These are phyloP conservation scores for Echeneis naucrates DNA, from an alignment of 2,797 vertebrate species.

Conservation along the genomic window DNA sequence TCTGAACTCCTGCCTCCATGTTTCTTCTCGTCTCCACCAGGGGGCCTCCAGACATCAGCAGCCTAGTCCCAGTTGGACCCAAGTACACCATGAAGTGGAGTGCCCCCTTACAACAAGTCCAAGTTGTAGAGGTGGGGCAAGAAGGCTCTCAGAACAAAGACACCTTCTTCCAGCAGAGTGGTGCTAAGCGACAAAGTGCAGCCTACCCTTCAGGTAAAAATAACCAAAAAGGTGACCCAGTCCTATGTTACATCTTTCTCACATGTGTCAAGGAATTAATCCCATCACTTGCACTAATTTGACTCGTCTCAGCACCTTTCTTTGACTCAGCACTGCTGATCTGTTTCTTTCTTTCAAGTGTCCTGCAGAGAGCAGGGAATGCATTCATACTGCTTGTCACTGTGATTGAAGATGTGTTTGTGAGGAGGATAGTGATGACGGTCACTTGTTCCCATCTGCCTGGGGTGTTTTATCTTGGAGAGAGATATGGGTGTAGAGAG, in stretches of 20 bases:
- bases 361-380: slow-evolving; percentile 53
- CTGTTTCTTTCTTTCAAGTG: slow-evolving; percentile 61
- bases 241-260: slow-evolving; percentile 8
- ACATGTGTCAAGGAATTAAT: slow-evolving; percentile 52
- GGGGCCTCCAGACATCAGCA: slow-evolving; percentile 93
- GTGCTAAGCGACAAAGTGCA: slow-evolving; percentile 73
- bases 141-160: slow-evolving; percentile 88
- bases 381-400: slow-evolving; percentile 68
- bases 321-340: slow-evolving; percentile 74
- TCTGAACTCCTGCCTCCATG: neutral
- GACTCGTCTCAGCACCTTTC: slow-evolving; percentile 40
- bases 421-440: slow-evolving; percentile 75
- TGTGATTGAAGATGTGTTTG: slow-evolving; percentile 80
- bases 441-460: slow-evolving; percentile 79
- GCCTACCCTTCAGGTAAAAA: slow-evolving; percentile 76
- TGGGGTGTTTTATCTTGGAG: slow-evolving; percentile 75
- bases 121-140: slow-evolving; percentile 95
- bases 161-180: slow-evolving; percentile 80
- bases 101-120: slow-evolving; percentile 91
- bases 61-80: slow-evolving; percentile 94
- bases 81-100: slow-evolving; percentile 97
- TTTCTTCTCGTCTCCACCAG: slow-evolving; percentile 71
- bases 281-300: slow-evolving; percentile 60
- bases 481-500: slow-evolving; percentile 58
- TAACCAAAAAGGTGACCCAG: neutral